These are phyloP conservation scores for Sinopyrophorus schimmeli DNA, from an alignment of 2,888 invertebrate genomes.

Conservation along the genomic window DNA sequence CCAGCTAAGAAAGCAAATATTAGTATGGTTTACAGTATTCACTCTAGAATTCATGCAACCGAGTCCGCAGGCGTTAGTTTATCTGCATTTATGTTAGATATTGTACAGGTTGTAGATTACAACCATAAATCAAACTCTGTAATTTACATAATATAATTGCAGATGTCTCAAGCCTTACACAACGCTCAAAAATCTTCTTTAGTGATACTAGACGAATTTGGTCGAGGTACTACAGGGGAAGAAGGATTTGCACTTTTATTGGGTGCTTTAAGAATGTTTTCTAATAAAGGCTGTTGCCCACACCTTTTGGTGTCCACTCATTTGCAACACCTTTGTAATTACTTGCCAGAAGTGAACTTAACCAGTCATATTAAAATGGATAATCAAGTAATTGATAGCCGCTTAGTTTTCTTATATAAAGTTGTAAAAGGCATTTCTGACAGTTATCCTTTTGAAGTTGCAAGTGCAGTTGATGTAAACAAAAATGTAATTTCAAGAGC, in stretches of 20 bases:
- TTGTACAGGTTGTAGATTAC: slow-evolving; percentile 79
- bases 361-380: slow-evolving; percentile 49
- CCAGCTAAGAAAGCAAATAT: slow-evolving; percentile 77
- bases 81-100: slow-evolving; percentile 84
- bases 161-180: slow-evolving; percentile 74
- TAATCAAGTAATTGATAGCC: slow-evolving; percentile 42
- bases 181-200: slow-evolving; percentile 69
- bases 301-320: slow-evolving; percentile 80
- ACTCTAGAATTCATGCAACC: slow-evolving; percentile 72
- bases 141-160: no score
- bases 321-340: slow-evolving; percentile 66
- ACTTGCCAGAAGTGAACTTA: slow-evolving; percentile 59
- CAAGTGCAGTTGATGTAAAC: slow-evolving; percentile 63
- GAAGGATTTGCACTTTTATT: slow-evolving; percentile 78
- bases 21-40: slow-evolving; percentile 72
- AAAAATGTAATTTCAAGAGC: slow-evolving; percentile 60
- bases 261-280: slow-evolving; percentile 69
- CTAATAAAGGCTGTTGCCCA: slow-evolving; percentile 65
- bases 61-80: slow-evolving; percentile 79
- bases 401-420: slow-evolving; percentile 69
- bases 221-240: slow-evolving; percentile 76
- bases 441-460: slow-evolving; percentile 71
- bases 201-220: slow-evolving; percentile 87
- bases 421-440: slow-evolving; percentile 63
- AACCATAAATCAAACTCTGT: no score